Conservation (phyloP, 2,888 invertebrate genomes). For the Poecilus cupreus region DNA sequence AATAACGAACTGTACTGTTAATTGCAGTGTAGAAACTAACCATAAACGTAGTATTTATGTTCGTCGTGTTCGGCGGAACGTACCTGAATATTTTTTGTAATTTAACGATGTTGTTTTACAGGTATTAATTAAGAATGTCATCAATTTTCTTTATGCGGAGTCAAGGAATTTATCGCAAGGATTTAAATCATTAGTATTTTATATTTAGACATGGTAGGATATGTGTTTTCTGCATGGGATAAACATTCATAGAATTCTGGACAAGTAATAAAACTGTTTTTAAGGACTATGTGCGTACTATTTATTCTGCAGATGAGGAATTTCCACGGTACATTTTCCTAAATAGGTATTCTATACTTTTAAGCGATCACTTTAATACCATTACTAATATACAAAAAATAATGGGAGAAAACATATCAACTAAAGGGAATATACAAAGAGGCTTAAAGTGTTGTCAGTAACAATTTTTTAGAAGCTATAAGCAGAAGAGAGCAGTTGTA, state of each 20-base stretch:
- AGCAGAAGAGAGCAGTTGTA: too few relatives aligned
- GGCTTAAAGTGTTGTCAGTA: too few relatives aligned
- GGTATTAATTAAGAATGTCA: slow-evolving; percentile 41
- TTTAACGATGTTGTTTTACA: slow-evolving; percentile 16
- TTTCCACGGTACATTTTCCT: too few relatives aligned
- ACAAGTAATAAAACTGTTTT: background rate
- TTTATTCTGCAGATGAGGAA: background rate
- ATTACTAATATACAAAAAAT: too few relatives aligned
- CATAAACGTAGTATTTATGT: slow-evolving; percentile 34
- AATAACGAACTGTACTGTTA: background rate
- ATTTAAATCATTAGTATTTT: slow-evolving; percentile 5
- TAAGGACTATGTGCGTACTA: background rate
- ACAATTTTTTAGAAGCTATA: too few relatives aligned
- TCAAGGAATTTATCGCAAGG: slow-evolving; percentile 5
- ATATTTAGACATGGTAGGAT: background rate
- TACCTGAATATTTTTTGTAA: slow-evolving; percentile 33
- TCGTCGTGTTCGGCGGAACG: background rate
- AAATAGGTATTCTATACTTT: too few relatives aligned
- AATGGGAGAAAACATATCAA: too few relatives aligned
- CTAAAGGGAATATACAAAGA: too few relatives aligned
- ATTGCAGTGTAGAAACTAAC: slow-evolving; percentile 25
- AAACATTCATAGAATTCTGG: slow-evolving; percentile 5
- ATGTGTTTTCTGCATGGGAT: background rate
- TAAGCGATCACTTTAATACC: too few relatives aligned
- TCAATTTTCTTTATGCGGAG: slow-evolving; percentile 25